Percentiles rank a stretch among this genome's conserved stretches.
Conservation (phyloP, 2,888 invertebrate species). For the Agrochola circellaris region DNA sequence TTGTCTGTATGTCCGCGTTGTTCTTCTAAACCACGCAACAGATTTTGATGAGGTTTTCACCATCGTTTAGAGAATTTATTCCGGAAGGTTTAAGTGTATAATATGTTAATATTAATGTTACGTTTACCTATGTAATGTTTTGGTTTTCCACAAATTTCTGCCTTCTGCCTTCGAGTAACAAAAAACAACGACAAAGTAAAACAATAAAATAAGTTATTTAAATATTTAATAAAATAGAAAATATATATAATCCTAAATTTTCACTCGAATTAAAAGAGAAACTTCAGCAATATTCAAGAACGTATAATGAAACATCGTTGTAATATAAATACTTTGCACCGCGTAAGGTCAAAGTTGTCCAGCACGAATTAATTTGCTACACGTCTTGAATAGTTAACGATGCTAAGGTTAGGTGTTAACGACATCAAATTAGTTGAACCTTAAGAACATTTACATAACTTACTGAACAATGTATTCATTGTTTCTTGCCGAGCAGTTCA, state of each 20-base stretch:
- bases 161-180: too few relatives aligned
- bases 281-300: conserved; percentile 16
- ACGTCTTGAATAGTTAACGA: conserved; percentile 42
- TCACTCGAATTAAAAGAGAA: background rate
- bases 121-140: too few relatives aligned
- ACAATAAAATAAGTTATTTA: too few relatives aligned
- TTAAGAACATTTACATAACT: conserved; percentile 23
- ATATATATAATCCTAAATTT: background rate
- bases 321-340: conserved; percentile 16
- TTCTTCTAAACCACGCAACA: too few relatives aligned
- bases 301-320: conserved; percentile 6
- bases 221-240: background rate
- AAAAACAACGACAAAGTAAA: too few relatives aligned
- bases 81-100: too few relatives aligned
- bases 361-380: conserved; percentile 41
- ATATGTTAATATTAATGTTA: too few relatives aligned
- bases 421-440: conserved; percentile 44
- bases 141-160: too few relatives aligned
- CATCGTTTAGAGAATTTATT: too few relatives aligned
- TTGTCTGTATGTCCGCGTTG: too few relatives aligned
- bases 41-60: too few relatives aligned
- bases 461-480: conserved; percentile 31
- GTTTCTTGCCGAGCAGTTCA: conserved; percentile 3
- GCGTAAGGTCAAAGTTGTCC: conserved; percentile 40
- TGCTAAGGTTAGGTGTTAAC: conserved; percentile 46